Percentiles rank a stretch among this genome's conserved stretches.
Evolutionary conservation across 1,140 invertebrate species (phyloP).

Genomic region (Archivesica marissinica): DNA sequence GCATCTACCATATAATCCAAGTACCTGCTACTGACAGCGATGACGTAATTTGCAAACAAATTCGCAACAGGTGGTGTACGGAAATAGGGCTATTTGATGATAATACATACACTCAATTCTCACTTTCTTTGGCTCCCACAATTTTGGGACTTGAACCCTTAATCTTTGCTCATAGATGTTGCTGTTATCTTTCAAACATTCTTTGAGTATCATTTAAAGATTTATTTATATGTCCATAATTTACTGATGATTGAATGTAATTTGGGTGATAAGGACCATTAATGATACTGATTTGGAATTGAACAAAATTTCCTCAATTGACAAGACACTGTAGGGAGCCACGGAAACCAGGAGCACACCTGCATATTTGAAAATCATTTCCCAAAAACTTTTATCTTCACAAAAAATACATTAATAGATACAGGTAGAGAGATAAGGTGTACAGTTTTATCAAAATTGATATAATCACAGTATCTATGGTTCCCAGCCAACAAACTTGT

Average conservation of each 20-base stretch:
- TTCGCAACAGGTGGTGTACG: too few species aligned
- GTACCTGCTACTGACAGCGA: too few species aligned
- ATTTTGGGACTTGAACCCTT: too few species aligned
- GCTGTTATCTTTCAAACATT: neutral
- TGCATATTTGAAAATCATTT: constrained; percentile 18
- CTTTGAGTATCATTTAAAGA: too few species aligned
- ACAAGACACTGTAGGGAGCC: neutral
- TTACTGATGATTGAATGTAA: neutral
- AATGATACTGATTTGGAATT: neutral
- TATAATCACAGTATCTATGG: neutral
- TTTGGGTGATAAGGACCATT: neutral
- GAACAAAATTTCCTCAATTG: neutral
- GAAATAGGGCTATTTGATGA: too few species aligned
- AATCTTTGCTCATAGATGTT: too few species aligned
- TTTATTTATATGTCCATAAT: neutral
- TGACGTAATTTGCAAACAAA: too few species aligned
- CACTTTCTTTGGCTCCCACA: too few species aligned
- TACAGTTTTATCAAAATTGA: neutral
- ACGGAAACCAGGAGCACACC: neutral
- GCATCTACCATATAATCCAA: too few species aligned
- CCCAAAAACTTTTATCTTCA: constrained; percentile 17
- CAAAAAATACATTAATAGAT: constrained; percentile 8
- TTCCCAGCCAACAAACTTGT: neutral
- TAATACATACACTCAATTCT: too few species aligned
- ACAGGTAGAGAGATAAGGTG: neutral